These are phyloP conservation scores for Oxyteleia sp. DNA, from an alignment of 2,888 invertebrate species.

Conservation along the genomic window DNA sequence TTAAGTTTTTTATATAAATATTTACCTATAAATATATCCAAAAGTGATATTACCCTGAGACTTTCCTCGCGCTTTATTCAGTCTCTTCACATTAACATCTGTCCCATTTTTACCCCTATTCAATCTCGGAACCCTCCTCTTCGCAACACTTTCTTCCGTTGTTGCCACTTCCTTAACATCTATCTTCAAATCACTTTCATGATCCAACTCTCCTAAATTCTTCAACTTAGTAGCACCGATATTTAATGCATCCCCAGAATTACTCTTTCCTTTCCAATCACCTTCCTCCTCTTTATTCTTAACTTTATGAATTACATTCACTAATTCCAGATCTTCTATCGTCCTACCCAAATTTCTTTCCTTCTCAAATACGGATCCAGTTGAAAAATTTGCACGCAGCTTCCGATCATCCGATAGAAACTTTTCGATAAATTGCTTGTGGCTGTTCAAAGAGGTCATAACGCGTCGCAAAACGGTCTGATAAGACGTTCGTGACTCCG, in stretches of 20 bases:
- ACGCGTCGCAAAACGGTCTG: conserved; percentile 74
- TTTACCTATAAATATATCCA: not conserved
- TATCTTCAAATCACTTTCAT: not conserved
- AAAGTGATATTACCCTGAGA: conserved; percentile 8
- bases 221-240: not conserved
- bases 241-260: not conserved
- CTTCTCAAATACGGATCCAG: not conserved
- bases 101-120: not conserved
- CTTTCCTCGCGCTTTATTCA: conserved; percentile 1
- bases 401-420: conserved; percentile 69
- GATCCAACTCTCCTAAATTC: not conserved
- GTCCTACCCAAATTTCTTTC: not conserved
- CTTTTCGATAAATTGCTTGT: conserved; percentile 78
- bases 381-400: not conserved
- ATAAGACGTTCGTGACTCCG: conserved; percentile 59
- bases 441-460: conserved; percentile 77
- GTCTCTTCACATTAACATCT: not conserved
- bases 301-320: not conserved
- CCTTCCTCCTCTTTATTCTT: not conserved
- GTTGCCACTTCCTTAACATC: not conserved
- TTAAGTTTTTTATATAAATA: too few relatives aligned
- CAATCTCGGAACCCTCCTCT: not conserved
- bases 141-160: not conserved
- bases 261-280: not conserved
- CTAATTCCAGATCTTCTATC: not conserved